Percentiles rank a stretch among this genome's conserved stretches.
phyloP scores from a whole-genome alignment of 2,797 vertebrate genomes.

The Crocodylus rhombifer region DNA sequence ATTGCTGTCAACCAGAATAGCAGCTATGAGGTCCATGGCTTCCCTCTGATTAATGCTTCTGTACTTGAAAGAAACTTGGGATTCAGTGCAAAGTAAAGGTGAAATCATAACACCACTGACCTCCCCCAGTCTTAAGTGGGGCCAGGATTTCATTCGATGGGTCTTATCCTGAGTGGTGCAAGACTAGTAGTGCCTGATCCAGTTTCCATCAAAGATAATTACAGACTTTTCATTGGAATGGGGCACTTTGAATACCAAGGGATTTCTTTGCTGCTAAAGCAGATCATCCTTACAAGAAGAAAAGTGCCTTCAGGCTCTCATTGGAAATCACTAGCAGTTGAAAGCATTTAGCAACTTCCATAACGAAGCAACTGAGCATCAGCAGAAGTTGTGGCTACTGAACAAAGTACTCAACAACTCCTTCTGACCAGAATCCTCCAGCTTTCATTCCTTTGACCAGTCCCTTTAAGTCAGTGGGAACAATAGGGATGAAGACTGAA shows the following conservation, averaged over 20 bases:
- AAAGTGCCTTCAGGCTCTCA: background rate
- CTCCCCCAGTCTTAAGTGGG: background rate
- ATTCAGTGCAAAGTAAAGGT: background rate
- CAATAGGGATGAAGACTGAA: rapidly evolving
- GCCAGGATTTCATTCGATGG: background rate
- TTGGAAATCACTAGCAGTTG: background rate
- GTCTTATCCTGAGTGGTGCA: background rate
- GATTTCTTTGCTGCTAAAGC: background rate
- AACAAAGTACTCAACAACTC: rapidly evolving
- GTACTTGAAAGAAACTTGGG: background rate
- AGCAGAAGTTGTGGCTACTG: background rate
- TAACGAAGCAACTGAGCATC: background rate
- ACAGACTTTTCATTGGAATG: background rate
- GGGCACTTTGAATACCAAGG: background rate
- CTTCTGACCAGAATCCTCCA: background rate
- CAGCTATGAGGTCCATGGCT: background rate
- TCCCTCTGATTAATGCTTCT: background rate
- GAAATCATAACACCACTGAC: background rate
- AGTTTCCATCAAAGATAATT: background rate
- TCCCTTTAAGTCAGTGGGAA: background rate
- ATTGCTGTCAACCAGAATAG: background rate
- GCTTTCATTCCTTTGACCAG: background rate
- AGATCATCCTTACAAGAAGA: background rate
- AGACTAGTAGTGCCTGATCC: background rate
- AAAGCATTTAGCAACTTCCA: background rate